Base-by-base conservation (phyloP, 2,797 vertebrate species). In the Neoniphon sammara region DNA sequence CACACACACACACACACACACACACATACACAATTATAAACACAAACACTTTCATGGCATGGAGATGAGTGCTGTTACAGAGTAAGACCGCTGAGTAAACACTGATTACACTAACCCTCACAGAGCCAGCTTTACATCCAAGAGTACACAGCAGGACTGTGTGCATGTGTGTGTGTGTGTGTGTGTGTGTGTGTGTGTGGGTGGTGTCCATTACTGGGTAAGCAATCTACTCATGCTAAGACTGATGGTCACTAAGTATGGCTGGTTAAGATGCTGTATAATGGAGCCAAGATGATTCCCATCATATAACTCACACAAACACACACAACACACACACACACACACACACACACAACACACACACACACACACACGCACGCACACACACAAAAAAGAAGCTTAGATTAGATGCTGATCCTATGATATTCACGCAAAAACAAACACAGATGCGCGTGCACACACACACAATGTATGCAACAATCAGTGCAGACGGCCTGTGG, bases 401-500 rank as follows among this genome's bases (percentile, higher is more conserved):
- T 20, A 12, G 47, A 64, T 64, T 64, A 64, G 46, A 11, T 50
- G 27, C 61, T 64, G 27, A 64, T 50, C 61, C 61, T 64, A 20
- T 54, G 49, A 52, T 53, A 34, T 21, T 23, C 50, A 66, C 49
- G 34, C 62, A 52, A 30, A 52, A 31, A 54, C 20, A 39, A 52
- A 66, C 64, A 55, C 21, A 55, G 12, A 17, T n/a, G 11, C 12
- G 17, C 64, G 23, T 7, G 21, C 54, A 74, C 44, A 80, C 39
- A 59, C 54, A 58, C n/a, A 73, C 58, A 72, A 57, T 67, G 10
- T 64, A 71, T 17, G 68, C 1, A 76, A 59, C 70, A 66, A 73
- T 82, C 77, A 70, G n/a, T 73, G 36, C 17, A 20, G 50, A 4
- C 12, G 44, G 69, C 44, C 53, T 67, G 50, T 72, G 78, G 85